A percentile compares a stretch with the other conserved stretches of the same genome.
phyloP scores from a whole-genome alignment of 2,888 invertebrate species.

The Sinopyrophorus schimmeli region DNA sequence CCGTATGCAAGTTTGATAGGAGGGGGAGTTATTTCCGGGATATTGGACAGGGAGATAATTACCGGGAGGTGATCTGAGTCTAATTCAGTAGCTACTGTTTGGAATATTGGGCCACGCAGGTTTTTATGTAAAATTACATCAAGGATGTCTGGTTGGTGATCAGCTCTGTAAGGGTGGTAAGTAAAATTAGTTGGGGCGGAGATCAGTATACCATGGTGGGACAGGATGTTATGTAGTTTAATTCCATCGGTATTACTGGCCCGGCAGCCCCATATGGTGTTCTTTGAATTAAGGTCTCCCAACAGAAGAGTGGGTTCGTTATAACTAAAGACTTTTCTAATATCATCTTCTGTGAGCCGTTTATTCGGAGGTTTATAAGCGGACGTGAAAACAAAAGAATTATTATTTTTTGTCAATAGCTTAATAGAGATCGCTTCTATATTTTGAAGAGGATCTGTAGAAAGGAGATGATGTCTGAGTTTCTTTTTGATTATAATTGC shows the following conservation, averaged over 20 bases:
- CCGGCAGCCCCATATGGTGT: slow-evolving; percentile 17
- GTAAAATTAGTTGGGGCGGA: slow-evolving; percentile 7
- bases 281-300: slow-evolving; percentile 17
- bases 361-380: slow-evolving; percentile 6
- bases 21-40: not conserved
- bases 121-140: slow-evolving; percentile 9
- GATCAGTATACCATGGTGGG: not conserved
- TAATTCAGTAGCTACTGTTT: slow-evolving; percentile 8
- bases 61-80: slow-evolving; percentile 20
- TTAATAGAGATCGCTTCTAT: slow-evolving; percentile 6
- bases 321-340: slow-evolving; percentile 7
- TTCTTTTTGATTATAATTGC: slow-evolving; percentile 11
- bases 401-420: not conserved
- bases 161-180: slow-evolving; percentile 6
- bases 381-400: slow-evolving; percentile 3
- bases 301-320: slow-evolving; percentile 11
- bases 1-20: not conserved
- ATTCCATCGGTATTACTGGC: slow-evolving; percentile 18
- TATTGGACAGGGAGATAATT: not conserved
- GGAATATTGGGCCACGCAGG: slow-evolving; percentile 1
- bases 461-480: slow-evolving; percentile 4
- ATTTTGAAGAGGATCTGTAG: slow-evolving; percentile 1
- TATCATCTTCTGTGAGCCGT: slow-evolving; percentile 1
- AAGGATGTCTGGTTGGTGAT: slow-evolving; percentile 17
- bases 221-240: slow-evolving; percentile 6